Conservation (phyloP, 2,888 invertebrate species). For the Megalurothrips usitatus region DNA sequence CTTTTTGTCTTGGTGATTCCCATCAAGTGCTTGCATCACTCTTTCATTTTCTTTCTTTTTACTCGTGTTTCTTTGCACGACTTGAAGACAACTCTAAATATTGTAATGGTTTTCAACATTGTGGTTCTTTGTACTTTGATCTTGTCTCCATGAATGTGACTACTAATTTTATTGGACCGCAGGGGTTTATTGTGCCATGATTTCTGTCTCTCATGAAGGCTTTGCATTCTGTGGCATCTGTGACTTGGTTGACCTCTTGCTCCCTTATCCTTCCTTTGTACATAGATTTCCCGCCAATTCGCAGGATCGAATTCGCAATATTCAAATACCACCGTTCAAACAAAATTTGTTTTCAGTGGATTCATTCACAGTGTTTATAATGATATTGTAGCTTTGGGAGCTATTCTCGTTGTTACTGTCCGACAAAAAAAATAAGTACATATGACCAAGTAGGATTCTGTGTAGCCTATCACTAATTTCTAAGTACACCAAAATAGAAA, state of each 20-base stretch:
- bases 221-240: not conserved
- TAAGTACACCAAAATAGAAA: not conserved
- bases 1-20: no score
- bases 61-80: not conserved
- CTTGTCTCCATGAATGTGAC: not conserved
- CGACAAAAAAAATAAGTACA: not conserved
- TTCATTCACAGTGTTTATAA: not conserved
- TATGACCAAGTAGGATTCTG: not conserved
- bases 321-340: no score
- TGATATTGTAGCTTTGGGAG: not conserved
- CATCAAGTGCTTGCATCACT: no score
- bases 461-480: not conserved
- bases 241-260: not conserved
- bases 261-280: no score
- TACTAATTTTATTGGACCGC: not conserved
- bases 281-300: no score
- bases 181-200: no score
- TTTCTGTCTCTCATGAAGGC: no score
- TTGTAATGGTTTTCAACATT: not conserved
- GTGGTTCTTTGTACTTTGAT: not conserved
- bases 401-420: not conserved
- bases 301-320: no score
- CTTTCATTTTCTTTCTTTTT: no score
- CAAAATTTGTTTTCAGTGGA: not conserved
- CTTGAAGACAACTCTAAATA: not conserved